Conservation (phyloP, 2,113 vertebrate species). For the Malurus alboscapulatus region DNA sequence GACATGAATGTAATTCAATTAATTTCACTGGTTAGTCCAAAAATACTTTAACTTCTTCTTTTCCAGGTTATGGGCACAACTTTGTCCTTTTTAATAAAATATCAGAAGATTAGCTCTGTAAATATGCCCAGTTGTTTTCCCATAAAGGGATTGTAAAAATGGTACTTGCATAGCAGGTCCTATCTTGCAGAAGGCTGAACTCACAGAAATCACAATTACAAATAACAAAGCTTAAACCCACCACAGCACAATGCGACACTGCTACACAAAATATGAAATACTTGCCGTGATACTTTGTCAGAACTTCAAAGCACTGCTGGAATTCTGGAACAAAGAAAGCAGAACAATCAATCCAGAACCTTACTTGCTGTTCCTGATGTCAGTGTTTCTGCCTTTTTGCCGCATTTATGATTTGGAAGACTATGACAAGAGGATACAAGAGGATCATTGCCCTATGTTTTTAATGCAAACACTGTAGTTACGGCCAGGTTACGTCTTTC, state of each 20-base stretch:
- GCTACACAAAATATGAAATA: background rate
- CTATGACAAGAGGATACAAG: background rate
- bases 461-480: background rate
- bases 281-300: constrained; percentile 68
- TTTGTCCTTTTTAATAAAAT: background rate
- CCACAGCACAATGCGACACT: fast-evolving
- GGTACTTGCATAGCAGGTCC: background rate
- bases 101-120: background rate
- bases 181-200: background rate
- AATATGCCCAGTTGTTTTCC: background rate
- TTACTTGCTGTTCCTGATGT: background rate
- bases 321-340: constrained; percentile 53
- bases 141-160: background rate
- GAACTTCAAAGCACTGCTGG: constrained; percentile 6
- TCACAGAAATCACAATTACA: background rate
- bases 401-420: background rate
- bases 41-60: background rate
- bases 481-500: background rate
- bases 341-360: background rate
- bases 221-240: background rate
- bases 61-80: background rate
- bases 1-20: background rate
- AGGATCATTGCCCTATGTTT: background rate
- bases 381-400: background rate
- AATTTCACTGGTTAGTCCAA: background rate